Evolutionary conservation across 2,888 invertebrate species (phyloP).

Genomic region (Volucella zonaria): DNA sequence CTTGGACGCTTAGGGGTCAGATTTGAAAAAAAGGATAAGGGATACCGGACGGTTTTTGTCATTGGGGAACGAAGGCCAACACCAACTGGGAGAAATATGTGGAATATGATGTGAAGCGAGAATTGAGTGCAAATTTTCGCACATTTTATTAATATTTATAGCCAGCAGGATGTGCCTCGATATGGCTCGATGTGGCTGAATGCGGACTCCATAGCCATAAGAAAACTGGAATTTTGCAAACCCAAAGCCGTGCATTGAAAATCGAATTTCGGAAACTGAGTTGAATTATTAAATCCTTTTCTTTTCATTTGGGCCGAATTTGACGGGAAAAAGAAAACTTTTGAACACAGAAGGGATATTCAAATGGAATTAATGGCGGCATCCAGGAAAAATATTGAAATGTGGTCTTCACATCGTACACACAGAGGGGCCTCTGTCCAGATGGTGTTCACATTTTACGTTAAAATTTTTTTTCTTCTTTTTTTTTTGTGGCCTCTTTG

Average conservation of each 20-base stretch:
- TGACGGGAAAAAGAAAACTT: constrained; percentile 31
- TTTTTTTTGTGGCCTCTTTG: too few relatives aligned
- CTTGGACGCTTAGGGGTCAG: constrained; percentile 45
- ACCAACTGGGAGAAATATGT: constrained; percentile 36
- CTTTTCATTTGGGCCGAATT: constrained; percentile 22
- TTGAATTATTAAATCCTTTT: constrained; percentile 67
- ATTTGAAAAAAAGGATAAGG: constrained; percentile 42
- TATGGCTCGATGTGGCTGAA: not conserved
- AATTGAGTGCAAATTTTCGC: constrained; percentile 71
- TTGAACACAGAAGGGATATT: constrained; percentile 53
- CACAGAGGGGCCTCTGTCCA: constrained; percentile 24
- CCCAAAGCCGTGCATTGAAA: constrained; percentile 29
- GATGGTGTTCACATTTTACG: constrained; percentile 42
- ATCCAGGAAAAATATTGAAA: constrained; percentile 60
- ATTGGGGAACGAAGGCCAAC: constrained; percentile 28
- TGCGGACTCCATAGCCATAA: not conserved
- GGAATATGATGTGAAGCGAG: constrained; percentile 49
- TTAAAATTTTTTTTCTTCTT: constrained; percentile 11
- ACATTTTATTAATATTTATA: constrained; percentile 73
- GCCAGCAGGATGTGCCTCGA: constrained; percentile 38
- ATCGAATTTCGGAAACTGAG: constrained; percentile 68
- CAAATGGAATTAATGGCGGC: constrained; percentile 70
- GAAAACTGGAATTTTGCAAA: too few relatives aligned
- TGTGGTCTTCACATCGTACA: constrained; percentile 49
- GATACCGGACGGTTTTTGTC: not conserved